Evolutionary conservation across 1,140 invertebrate species (phyloP), one percentile per base, ranked within the genome.

Genomic region (Saccostrea glomerata): DNA sequence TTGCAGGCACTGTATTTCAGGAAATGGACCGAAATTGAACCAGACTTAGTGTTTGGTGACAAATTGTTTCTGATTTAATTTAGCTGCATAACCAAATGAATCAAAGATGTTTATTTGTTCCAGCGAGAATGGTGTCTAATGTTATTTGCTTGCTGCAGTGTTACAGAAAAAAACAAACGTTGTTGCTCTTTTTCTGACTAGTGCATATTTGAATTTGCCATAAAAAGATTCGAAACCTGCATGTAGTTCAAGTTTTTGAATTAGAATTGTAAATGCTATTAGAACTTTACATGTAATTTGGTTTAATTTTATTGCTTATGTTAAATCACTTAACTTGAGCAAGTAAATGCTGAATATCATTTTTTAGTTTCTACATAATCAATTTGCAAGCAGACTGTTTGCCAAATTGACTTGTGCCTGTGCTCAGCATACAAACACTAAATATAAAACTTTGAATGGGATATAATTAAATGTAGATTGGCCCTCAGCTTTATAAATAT

Each of bases 11-110:
- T 77, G 70, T 77, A 11, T 12, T 77, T 36, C 70, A 77, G 70
- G 70, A 77, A 77, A 77, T 77, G 70, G 70, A 77, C 70, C 11
- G 70, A 77, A 63, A 77, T 77, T 77, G 70, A 77, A 77, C 70
- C 70, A 77, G 70, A 23, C 70, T 30, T 36, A 30, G 25, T 77
- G 70, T 36, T 77, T 77, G 70, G 70, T 77, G 70, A 77, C 70
- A 77, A 77, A 77, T 77, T 77, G 70, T 77, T 36, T 7, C 70
- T 25, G 70, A 77, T 77, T 77, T 25, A 77, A 77, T 77, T 77
- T 77, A 36, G 25, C 70, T 77, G 70, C 70, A 77, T 77, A 73
- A 73, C 66, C 25, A 25, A 77, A 77, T 77, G 70, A 77, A 77
- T 77, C 70, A 77, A 77, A 77, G 25, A 77, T 77, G 70, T 77